Percentiles rank a stretch among this genome's conserved stretches.
Evolutionary conservation across 2,888 invertebrate species (phyloP).

Genomic region (Tinea trinotella): DNA sequence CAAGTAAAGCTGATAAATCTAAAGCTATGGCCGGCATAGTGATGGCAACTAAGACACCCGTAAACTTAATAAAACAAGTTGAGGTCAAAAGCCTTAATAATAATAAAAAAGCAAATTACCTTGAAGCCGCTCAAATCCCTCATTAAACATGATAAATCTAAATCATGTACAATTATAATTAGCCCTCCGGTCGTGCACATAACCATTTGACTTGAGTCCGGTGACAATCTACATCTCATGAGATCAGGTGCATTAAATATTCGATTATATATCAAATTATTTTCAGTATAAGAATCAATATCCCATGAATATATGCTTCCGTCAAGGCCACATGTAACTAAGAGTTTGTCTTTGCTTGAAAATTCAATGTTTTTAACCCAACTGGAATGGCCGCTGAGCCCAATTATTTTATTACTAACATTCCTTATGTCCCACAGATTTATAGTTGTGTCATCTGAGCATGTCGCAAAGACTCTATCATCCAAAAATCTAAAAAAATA

Average conservation of each 20-base stretch:
- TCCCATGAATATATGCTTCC: conserved; percentile 96
- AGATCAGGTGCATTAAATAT: conserved; percentile 89
- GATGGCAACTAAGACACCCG: too few relatives aligned
- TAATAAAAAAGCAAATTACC: conserved; percentile 51
- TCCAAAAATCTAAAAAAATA: conserved; percentile 84
- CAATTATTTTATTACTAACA: conserved; percentile 81
- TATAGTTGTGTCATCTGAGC: conserved; percentile 94
- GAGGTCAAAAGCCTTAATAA: too few relatives aligned
- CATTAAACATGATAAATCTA: conserved; percentile 84
- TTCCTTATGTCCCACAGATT: conserved; percentile 95
- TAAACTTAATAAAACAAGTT: too few relatives aligned
- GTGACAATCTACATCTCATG: conserved; percentile 90
- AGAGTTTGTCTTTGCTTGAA: conserved; percentile 84
- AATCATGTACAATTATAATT: conserved; percentile 89
- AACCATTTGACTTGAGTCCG: conserved; percentile 89
- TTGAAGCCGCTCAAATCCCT: conserved; percentile 88
- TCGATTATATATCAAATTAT: conserved; percentile 81
- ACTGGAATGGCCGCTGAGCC: conserved; percentile 89
- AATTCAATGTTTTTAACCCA: conserved; percentile 98
- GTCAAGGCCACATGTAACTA: conserved; percentile 94
- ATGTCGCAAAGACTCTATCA: conserved; percentile 89
- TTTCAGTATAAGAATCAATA: conserved; percentile 87
- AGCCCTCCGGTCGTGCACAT: conserved; percentile 93
- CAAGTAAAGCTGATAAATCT: too few relatives aligned
- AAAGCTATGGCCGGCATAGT: too few relatives aligned